Conservation (phyloP, 2,113 vertebrate genomes). For the Coptodon rendalli region DNA sequence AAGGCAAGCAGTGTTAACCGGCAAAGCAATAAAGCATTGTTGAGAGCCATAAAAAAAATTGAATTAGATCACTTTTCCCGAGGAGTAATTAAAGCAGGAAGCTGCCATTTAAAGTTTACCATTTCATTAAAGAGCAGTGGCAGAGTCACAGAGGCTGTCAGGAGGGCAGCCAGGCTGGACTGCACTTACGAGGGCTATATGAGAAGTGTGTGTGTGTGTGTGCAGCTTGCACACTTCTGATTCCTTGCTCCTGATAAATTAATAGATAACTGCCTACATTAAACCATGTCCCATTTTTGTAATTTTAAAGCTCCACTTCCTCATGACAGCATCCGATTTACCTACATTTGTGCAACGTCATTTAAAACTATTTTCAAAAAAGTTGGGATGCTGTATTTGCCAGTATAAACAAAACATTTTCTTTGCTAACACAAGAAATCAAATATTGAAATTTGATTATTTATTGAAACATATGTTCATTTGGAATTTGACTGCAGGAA, state of each 20-base stretch:
- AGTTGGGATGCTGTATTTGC: not conserved
- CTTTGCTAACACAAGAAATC: not conserved
- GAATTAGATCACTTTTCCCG: slow-evolving; percentile 12
- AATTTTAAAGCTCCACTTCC: not conserved
- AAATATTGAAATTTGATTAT: not conserved
- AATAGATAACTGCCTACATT: not conserved
- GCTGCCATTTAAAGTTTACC: slow-evolving; percentile 8
- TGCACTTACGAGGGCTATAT: not conserved
- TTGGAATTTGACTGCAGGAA: not conserved
- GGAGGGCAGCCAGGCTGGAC: not conserved
- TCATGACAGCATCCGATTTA: not conserved
- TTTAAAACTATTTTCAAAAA: not conserved
- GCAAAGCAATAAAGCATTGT: slow-evolving; percentile 28
- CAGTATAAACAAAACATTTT: not conserved
- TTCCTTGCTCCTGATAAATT: not conserved
- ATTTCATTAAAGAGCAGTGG: slow-evolving; percentile 30
- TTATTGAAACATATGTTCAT: not conserved
- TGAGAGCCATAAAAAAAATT: slow-evolving; percentile 28
- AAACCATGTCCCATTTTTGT: not conserved
- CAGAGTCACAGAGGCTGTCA: not conserved
- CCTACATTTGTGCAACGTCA: not conserved
- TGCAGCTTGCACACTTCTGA: not conserved
- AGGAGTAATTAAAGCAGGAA: slow-evolving; percentile 37
- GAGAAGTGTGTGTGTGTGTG: not conserved
- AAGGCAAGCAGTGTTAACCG: slow-evolving; percentile 16